A percentile compares a stretch with the other conserved stretches of the same genome.
phyloP scores from a whole-genome alignment of 2,888 invertebrate genomes.

The Drosophila cracens region DNA sequence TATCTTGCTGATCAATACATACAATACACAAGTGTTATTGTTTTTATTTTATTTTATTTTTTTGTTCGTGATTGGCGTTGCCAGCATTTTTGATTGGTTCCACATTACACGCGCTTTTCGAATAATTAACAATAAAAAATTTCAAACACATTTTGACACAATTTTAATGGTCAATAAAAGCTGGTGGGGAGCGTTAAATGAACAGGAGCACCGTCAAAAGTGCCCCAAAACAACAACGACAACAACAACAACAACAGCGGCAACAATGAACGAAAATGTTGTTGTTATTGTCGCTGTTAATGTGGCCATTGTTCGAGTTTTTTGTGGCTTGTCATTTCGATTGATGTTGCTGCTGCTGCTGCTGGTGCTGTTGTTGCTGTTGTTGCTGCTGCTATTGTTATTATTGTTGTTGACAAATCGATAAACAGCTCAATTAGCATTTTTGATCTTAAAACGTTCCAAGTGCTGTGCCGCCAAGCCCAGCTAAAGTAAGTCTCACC shows the following conservation, averaged over 20 bases:
- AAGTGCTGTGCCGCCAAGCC: conserved; percentile 44
- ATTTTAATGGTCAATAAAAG: conserved; percentile 82
- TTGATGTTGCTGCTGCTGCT: conserved; percentile 40
- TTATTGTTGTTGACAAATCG: conserved; percentile 74
- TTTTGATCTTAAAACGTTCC: conserved; percentile 66
- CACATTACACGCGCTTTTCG: conserved; percentile 46
- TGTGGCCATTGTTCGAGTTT: conserved; percentile 65
- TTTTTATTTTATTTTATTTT: neutral
- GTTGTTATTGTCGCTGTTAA: conserved; percentile 48
- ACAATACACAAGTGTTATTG: conserved; percentile 1
- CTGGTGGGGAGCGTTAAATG: conserved; percentile 37
- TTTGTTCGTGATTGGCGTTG: conserved; percentile 22
- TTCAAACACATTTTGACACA: conserved; percentile 79
- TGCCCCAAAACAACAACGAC: conserved; percentile 26
- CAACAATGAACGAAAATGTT: conserved; percentile 46
- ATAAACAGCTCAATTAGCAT: conserved; percentile 81
- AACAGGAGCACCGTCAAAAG: conserved; percentile 49
- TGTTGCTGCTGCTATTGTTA: conserved; percentile 3
- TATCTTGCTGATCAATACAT: conserved; percentile 14
- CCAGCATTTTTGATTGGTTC: conserved; percentile 48
- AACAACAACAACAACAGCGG: conserved; percentile 6
- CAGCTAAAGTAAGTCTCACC: conserved; percentile 10
- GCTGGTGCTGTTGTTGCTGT: neutral
- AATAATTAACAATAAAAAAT: conserved; percentile 73
- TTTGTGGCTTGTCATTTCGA: conserved; percentile 44